These are phyloP conservation scores for Ictidomys tridecemlineatus DNA, from an alignment of 2,113 vertebrate genomes.

Conservation along the genomic window DNA sequence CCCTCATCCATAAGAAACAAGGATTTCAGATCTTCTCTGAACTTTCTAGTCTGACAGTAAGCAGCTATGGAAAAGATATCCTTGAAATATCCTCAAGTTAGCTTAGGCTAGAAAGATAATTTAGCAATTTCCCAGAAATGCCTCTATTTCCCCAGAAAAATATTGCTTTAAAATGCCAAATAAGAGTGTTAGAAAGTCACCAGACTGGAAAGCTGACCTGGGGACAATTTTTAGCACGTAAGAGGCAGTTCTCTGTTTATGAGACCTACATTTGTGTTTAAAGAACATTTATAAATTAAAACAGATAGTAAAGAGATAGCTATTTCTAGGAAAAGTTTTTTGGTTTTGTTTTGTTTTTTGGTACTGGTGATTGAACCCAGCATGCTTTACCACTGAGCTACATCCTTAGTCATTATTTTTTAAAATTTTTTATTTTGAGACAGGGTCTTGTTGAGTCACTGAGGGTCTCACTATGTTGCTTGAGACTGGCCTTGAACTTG, in stretches of 20 bases:
- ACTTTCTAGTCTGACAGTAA: constrained; percentile 9
- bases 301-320: constrained; percentile 18
- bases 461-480: no score
- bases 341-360: no score
- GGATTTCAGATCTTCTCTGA: not conserved
- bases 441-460: no score
- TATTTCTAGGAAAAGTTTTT: not conserved
- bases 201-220: not conserved
- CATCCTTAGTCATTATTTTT: no score
- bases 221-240: not conserved
- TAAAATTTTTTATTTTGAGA: no score
- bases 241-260: not conserved
- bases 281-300: constrained; percentile 47
- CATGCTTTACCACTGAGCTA: no score
- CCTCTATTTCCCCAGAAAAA: constrained; percentile 4
- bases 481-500: no score
- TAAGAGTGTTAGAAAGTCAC: not conserved
- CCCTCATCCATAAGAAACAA: not conserved
- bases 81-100: not conserved
- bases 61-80: not conserved
- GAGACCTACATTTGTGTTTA: constrained; percentile 6
- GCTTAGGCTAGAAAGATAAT: constrained; percentile 1
- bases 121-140: constrained; percentile 31
- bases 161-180: constrained; percentile 33
- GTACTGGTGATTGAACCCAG: no score